phyloP scores from a whole-genome alignment of 1,140 invertebrate species.

The Panagrolaimus sp. region DNA sequence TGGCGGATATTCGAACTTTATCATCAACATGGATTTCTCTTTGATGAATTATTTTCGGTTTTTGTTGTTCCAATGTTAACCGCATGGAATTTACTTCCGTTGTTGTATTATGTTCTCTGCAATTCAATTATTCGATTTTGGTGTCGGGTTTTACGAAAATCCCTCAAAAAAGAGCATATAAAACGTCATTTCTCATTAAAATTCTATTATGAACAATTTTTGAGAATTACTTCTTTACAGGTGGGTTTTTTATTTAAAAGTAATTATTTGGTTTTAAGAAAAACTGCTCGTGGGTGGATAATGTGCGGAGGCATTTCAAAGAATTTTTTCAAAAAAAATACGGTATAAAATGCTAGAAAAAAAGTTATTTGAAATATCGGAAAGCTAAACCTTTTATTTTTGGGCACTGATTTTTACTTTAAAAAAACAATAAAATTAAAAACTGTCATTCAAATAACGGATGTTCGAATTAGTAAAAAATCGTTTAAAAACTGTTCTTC shows the following conservation, averaged over 20 bases:
- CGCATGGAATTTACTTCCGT: slow-evolving; percentile 49
- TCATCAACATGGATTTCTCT: background rate
- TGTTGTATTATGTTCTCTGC: slow-evolving; percentile 49
- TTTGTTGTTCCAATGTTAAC: slow-evolving; percentile 48
- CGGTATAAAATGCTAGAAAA: no score
- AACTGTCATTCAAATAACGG: no score
- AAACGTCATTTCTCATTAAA: slow-evolving; percentile 45
- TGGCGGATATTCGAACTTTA: slow-evolving; percentile 36
- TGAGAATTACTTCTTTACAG: slow-evolving; percentile 48
- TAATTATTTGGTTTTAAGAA: no score
- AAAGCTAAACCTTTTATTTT: no score
- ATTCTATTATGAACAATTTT: slow-evolving; percentile 55
- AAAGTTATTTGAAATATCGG: no score
- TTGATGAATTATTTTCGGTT: slow-evolving; percentile 29
- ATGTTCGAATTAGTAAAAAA: no score
- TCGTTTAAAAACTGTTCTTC: no score
- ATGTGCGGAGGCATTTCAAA: no score
- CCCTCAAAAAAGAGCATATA: slow-evolving; percentile 42
- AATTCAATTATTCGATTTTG: slow-evolving; percentile 53
- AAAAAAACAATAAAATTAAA: no score
- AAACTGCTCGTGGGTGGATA: background rate
- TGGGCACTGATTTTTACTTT: no score
- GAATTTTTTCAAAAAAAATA: no score
- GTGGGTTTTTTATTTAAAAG: slow-evolving; percentile 24
- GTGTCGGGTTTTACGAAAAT: slow-evolving; percentile 39